Evolutionary conservation across 2,888 invertebrate species (phyloP), one percentile per base, ranked within the genome.

Genomic region (Sinohyriopsis cumingii): DNA sequence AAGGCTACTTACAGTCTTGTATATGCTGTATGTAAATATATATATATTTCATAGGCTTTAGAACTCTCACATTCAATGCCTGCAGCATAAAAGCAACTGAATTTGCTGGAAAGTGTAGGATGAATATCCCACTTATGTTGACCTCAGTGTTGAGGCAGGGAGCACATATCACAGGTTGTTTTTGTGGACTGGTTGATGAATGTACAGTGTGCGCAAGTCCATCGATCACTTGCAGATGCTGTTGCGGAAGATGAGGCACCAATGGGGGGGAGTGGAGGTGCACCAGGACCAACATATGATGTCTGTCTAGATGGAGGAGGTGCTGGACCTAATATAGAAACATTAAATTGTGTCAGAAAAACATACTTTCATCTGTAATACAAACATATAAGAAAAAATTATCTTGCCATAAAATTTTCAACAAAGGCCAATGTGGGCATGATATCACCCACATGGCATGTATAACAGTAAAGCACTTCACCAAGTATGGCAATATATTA

Each of bases 171-270:
- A 92, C 98, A 98, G 80, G 93, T 93, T 83, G 92, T 93, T 79
- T 93, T 92, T 76, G 93, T 93, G 75, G 94, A 92, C 77, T 93
- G 93, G 92, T 98, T 98, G 89, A 96, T 93, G 91, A 94, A 98
- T 76, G 98, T 98, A 93, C 98, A 98, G 87, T 96, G 94, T 82
- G 93, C 93, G 90, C 98, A 98, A 54, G 96, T 96, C 98, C 98
- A 98, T 71, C 91, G 90, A 1, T 90, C 85, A 45, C 90, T 87
- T 59, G 74, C 76, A 59, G 91, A 91, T 0, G 90, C 84, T 45
- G 45, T 45, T 12, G 45, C 15, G 15, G 45, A 45, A 15, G 45
- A 45, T 45, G 45, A 45, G 55, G 90, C 87, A 45, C 77, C 79
- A 57, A 83, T 84, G 9, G 86, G 82, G 22, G 86, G 84, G 45